These are phyloP conservation scores for Lampris incognitus DNA, from an alignment of 2,113 vertebrate species.

Conservation along the genomic window DNA sequence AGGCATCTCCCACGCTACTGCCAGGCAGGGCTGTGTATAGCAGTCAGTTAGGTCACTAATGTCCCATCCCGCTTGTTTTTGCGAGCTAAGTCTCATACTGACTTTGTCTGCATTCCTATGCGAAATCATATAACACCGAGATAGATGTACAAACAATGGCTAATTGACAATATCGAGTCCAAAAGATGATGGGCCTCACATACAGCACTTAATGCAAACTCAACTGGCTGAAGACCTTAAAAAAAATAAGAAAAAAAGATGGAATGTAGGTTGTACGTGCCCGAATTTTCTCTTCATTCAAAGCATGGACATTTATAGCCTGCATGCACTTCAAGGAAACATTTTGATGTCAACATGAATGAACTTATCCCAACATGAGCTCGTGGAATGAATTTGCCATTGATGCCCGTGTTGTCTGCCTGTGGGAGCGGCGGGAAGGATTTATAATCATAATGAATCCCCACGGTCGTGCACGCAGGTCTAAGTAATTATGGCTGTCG, in stretches of 20 bases:
- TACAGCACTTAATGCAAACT: neutral
- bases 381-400: constrained; percentile 61
- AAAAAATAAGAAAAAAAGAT: constrained; percentile 27
- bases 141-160: constrained; percentile 24
- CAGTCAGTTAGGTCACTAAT: constrained; percentile 67
- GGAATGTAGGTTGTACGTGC: constrained; percentile 33
- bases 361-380: constrained; percentile 44
- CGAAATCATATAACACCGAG: constrained; percentile 13
- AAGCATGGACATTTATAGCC: constrained; percentile 23
- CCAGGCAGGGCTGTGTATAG: constrained; percentile 43
- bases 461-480: constrained; percentile 59
- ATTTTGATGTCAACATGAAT: constrained; percentile 39
- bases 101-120: constrained; percentile 34
- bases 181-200: constrained; percentile 18
- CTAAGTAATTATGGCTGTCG: constrained; percentile 79
- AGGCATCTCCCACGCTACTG: constrained; percentile 59
- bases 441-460: constrained; percentile 79
- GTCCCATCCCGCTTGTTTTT: constrained; percentile 16
- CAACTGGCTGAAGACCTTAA: neutral
- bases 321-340: too few species aligned
- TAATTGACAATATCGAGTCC: constrained; percentile 23
- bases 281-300: constrained; percentile 54
- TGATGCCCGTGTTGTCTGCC: constrained; percentile 57
- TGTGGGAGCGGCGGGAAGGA: constrained; percentile 69
- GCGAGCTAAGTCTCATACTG: constrained; percentile 14